Evolutionary conservation across 2,113 vertebrate species (phyloP), one percentile per base, ranked within the genome.

Genomic region (Centropus bengalensis): DNA sequence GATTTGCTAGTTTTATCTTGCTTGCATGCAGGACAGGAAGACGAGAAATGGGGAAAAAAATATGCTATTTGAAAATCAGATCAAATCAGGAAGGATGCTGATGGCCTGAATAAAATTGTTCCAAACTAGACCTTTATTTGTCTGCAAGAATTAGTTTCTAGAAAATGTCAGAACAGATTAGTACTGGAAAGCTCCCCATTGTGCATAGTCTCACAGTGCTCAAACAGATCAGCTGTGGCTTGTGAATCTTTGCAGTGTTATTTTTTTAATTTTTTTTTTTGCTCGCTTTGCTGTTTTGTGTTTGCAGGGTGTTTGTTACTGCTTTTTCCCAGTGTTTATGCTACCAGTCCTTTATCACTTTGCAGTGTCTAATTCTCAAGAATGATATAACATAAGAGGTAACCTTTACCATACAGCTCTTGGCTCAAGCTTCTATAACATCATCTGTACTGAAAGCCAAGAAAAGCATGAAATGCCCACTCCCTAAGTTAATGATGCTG

Each of bases 161-260:
- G 90, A 95, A 95, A 95, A 89, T 93, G 82, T 94, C 93, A 94
- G 66, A 94, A 91, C 86, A 96, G 93, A 94, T 94, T 94, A 93
- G 42, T 68, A 73, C 77, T 83, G 42, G 84, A 90, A 92, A 88
- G 66, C 64, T 84, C 69, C 51, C 68, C 67, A 91, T 87, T 86
- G 78, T 89, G 77, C 51, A 67, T 71, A 80, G 69, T 64, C 86
- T 71, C 52, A 63, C 16, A 78, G 56, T 55, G 52, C 64, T 90
- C 85, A 86, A 91, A 94, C 58, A 82, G 86, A 95, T 93, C 85
- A 84, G 52, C 81, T 91, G 58, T 69, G 42, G 16, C 44, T 82
- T 96, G 86, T 95, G 88, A 93, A 89, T 87, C 77, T 93, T 70
- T 94, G 54, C 70, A 91, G 52, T 12, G 18, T 32, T 36, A 33